Conservation (phyloP, 2,113 vertebrate genomes). For the Rostratula benghalensis region DNA sequence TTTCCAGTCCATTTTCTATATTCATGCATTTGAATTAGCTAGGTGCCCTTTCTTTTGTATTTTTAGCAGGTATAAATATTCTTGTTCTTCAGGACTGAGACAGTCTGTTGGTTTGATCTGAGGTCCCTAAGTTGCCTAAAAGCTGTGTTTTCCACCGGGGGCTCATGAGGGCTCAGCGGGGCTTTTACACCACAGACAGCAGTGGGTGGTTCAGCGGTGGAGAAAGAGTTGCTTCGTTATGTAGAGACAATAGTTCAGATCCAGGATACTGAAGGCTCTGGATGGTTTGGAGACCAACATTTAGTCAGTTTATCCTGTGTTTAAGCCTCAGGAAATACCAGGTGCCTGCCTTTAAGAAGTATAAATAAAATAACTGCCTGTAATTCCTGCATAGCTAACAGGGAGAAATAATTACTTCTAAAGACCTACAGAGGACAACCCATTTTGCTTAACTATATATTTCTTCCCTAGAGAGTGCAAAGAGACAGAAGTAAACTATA, state of each 20-base stretch:
- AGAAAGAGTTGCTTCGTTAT: not conserved
- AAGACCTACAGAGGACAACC: not conserved
- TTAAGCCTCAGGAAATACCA: not conserved
- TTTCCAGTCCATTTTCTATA: not conserved
- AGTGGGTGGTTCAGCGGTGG: not conserved
- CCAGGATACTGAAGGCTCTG: not conserved
- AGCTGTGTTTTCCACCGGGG: not conserved
- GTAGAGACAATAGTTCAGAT: not conserved
- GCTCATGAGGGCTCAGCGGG: fast-evolving
- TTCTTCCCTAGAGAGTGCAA: not conserved
- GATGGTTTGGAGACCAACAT: not conserved
- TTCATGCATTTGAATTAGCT: not conserved
- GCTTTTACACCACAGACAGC: not conserved
- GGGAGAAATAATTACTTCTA: not conserved
- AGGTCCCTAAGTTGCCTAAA: not conserved
- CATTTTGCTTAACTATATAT: not conserved
- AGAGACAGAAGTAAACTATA: not conserved
- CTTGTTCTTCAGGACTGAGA: not conserved
- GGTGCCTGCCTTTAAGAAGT: not conserved
- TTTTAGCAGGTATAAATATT: not conserved
- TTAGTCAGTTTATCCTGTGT: not conserved
- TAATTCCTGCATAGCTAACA: not conserved
- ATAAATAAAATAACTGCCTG: not conserved
- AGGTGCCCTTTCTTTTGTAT: not conserved
- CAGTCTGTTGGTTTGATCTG: not conserved